These are phyloP conservation scores for Hestina assimilis DNA, from an alignment of 1,140 invertebrate species.

Conservation along the genomic window DNA sequence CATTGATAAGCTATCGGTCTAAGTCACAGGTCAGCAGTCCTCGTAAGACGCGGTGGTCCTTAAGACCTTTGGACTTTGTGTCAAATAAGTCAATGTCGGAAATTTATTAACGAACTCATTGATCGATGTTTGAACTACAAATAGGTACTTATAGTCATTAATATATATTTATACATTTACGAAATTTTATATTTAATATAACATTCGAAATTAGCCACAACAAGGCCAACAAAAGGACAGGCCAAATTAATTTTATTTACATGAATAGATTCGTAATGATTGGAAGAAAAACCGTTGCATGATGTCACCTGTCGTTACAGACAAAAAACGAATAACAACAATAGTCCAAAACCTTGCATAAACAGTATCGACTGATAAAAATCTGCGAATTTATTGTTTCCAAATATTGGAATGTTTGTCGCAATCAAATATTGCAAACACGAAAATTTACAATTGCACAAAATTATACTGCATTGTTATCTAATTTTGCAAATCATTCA, in stretches of 20 bases:
- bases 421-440: not conserved
- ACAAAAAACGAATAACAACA: not conserved
- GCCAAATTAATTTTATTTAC: no score
- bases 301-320: not conserved
- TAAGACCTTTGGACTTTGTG: not conserved
- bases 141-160: no score
- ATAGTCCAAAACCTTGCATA: not conserved
- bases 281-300: no score
- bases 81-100: not conserved
- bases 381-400: not conserved
- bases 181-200: no score
- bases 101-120: not conserved
- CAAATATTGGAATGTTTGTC: not conserved
- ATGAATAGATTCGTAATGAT: not conserved
- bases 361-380: not conserved
- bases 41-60: not conserved
- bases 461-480: not conserved
- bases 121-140: not conserved
- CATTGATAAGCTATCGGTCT: constrained; percentile 30
- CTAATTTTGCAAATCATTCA: not conserved
- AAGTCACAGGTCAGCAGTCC: constrained; percentile 24
- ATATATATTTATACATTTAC: no score
- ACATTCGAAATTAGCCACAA: no score
- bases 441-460: not conserved
- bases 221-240: no score